phyloP scores from a whole-genome alignment of 2,888 invertebrate genomes.

The Scaptomyza flava region DNA sequence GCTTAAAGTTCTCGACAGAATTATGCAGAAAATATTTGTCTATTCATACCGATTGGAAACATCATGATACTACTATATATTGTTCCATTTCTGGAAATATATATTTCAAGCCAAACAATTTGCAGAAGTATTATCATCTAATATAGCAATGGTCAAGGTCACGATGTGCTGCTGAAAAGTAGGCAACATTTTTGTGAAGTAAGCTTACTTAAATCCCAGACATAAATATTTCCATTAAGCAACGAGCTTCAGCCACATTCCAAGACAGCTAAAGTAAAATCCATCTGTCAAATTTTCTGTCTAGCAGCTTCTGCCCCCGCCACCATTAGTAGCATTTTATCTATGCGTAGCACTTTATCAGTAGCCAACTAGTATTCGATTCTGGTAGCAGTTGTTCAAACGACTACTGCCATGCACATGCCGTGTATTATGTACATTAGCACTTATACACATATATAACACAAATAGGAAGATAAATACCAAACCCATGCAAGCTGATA shows the following conservation, averaged over 20 bases:
- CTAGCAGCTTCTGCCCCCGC: slow-evolving; percentile 8
- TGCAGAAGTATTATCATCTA: neutral
- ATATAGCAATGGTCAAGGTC: neutral
- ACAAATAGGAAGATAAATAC: slow-evolving; percentile 8
- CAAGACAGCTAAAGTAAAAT: slow-evolving; percentile 24
- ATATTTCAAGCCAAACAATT: neutral
- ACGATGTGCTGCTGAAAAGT: slow-evolving; percentile 30
- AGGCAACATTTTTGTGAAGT: slow-evolving; percentile 38
- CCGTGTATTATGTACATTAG: slow-evolving; percentile 18
- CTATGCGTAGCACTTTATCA: slow-evolving; percentile 55
- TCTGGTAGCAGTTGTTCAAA: slow-evolving; percentile 56
- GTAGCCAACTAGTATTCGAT: slow-evolving; percentile 44
- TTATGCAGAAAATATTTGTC: slow-evolving; percentile 9
- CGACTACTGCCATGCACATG: slow-evolving; percentile 55
- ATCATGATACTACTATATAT: slow-evolving; percentile 2
- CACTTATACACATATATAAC: slow-evolving; percentile 1
- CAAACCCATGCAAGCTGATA: slow-evolving; percentile 42
- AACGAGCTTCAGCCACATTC: slow-evolving; percentile 1
- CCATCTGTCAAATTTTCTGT: slow-evolving; percentile 58
- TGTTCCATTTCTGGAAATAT: neutral
- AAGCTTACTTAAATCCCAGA: neutral
- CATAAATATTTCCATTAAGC: slow-evolving; percentile 7
- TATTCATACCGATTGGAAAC: slow-evolving; percentile 7
- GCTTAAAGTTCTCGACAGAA: slow-evolving; percentile 12
- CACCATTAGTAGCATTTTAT: slow-evolving; percentile 29